Percentiles rank a stretch among this genome's conserved stretches.
These are phyloP conservation scores for Phataginus tetradactyla DNA, from an alignment of 2,797 vertebrate species.

Conservation along the genomic window DNA sequence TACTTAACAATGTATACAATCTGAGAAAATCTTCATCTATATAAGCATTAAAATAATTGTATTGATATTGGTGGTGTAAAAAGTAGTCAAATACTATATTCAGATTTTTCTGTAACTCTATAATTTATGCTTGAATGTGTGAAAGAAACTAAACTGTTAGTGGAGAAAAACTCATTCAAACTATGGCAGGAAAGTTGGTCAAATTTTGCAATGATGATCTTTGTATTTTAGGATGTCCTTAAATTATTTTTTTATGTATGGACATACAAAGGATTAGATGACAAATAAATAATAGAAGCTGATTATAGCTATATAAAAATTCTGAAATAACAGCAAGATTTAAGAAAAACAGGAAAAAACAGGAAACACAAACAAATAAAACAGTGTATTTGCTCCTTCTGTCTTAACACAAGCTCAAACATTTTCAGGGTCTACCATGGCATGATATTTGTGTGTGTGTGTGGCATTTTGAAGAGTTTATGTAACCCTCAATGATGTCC, in stretches of 20 bases:
- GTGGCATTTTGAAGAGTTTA: background rate
- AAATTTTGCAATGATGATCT: background rate
- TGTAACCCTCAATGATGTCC: background rate
- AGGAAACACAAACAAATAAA: too few species aligned
- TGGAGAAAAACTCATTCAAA: background rate
- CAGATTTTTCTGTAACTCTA: background rate
- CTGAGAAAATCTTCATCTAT: background rate
- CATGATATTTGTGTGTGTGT: background rate
- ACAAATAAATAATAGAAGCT: background rate
- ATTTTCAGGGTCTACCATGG: background rate
- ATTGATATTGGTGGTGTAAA: background rate
- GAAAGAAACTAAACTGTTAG: background rate
- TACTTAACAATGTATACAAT: background rate
- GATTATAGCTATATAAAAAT: background rate
- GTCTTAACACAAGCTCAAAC: background rate
- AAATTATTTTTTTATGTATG: slow-evolving; percentile 18
- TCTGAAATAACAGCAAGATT: background rate
- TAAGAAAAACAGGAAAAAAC: background rate
- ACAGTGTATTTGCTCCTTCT: background rate
- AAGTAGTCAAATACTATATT: background rate
- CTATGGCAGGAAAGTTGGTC: background rate
- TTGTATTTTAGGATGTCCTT: background rate
- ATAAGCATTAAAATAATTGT: background rate
- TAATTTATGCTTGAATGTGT: background rate
- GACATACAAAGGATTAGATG: background rate